Evolutionary conservation across 2,113 vertebrate species (phyloP), one percentile per base, ranked within the genome.

Genomic region (Hiodon tergisus): DNA sequence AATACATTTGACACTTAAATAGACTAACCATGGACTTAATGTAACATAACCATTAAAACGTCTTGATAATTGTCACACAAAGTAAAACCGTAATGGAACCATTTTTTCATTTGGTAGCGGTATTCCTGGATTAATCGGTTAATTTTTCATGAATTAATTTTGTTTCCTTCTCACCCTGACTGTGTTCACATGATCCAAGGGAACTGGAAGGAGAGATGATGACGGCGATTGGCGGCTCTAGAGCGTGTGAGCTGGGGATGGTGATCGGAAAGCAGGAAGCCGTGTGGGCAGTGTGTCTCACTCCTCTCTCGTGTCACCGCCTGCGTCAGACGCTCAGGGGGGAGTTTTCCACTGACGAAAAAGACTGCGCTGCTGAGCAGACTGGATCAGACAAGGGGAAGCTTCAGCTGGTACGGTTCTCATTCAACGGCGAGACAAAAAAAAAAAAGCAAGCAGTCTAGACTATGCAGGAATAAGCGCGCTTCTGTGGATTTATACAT

Each of bases 341-440:
- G 90, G 92, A 92, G 90, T 90, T 92, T 91, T 93, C 90, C 91
- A 89, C 87, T 88, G 91, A 89, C 88, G 89, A 86, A 81, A 88
- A 82, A 84, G 86, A 87, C 62, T 7, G 71, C 13, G 58, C 76
- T 68, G 89, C 83, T 80, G 86, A 61, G 83, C 83, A 72, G 76
- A 78, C 78, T 59, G 62, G 53, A 60, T 72, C 70, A 77, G 76
- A 77, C 70, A 53, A 66, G 69, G 63, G 70, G 73, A 72, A 78
- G 67, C 69, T 70, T 76, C 74, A 68, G 76, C 71, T 53, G 78
- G 61, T 17, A 51, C 62, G 59, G 52, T n/a, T 78, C 60, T 61
- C 57, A 62, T 47, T 48, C 9, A 59, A 16, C 13, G 50, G 8
- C 1, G 14, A 6, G 6, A 2, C 3, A 11, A 16, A 6, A 16